Percentiles rank a stretch among this genome's conserved stretches.
Evolutionary conservation across 30 jellyfish, hydroid and myxozoan species (phyloP).

Genomic region (Aurelia coerulea): DNA sequence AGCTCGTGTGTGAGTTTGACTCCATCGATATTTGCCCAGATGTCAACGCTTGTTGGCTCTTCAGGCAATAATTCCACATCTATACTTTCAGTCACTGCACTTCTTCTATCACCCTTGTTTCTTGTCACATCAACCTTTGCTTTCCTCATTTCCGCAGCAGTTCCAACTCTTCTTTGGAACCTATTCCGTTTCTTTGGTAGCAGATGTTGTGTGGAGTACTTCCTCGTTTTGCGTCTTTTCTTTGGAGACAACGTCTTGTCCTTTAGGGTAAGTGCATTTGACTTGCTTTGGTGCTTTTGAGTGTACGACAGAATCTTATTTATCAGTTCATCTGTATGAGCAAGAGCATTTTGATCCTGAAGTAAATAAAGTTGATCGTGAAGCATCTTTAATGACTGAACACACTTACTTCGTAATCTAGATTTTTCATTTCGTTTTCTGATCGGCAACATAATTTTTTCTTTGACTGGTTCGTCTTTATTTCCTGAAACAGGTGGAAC

Average conservation of each 20-base stretch:
- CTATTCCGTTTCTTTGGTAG: conserved; percentile 9
- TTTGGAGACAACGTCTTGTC: conserved; percentile 21
- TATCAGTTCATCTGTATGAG: neutral
- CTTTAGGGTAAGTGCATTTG: conserved; percentile 7
- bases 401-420: conserved; percentile 8
- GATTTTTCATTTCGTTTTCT: conserved; percentile 6
- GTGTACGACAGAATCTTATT: neutral
- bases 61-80: conserved; percentile 31
- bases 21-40: conserved; percentile 41
- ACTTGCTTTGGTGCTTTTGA: neutral
- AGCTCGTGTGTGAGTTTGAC: conserved; percentile 8
- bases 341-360: neutral
- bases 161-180: conserved; percentile 41
- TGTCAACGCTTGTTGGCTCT: neutral
- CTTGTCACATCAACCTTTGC: neutral
- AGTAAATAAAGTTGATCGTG: conserved; percentile 29
- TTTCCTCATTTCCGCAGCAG: conserved; percentile 25
- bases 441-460: neutral
- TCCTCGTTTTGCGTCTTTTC: neutral
- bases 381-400: conserved; percentile 25
- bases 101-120: neutral
- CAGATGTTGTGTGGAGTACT: conserved; percentile 22
- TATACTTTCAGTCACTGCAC: neutral
- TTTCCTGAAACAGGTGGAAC: conserved; percentile 12
- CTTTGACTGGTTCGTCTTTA: conserved; percentile 1